Conservation (phyloP, 2,113 vertebrate species). For the Butastur rufipennis region DNA sequence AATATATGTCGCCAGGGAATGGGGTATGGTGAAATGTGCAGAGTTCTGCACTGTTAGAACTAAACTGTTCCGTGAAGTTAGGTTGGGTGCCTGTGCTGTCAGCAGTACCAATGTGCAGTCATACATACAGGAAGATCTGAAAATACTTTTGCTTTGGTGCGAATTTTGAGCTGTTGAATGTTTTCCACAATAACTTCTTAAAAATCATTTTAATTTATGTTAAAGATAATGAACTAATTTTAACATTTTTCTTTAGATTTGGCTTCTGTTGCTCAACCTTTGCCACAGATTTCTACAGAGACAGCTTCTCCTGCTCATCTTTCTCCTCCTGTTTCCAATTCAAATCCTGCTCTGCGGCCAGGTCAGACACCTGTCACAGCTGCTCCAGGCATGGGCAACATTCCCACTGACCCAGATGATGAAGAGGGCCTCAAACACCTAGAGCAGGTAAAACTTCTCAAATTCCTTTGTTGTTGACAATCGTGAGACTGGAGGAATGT, state of each 20-base stretch:
- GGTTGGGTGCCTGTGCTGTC: neutral
- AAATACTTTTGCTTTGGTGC: neutral
- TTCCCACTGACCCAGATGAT: conserved; percentile 87
- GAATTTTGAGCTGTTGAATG: neutral
- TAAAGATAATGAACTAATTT: neutral
- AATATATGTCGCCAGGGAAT: neutral
- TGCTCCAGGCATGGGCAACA: conserved; percentile 77
- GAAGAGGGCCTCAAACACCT: conserved; percentile 97
- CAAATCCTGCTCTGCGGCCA: conserved; percentile 65
- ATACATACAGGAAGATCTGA: neutral
- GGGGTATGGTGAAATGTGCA: neutral
- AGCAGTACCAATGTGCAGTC: neutral
- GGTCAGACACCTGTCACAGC: conserved; percentile 66
- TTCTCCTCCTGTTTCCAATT: conserved; percentile 66
- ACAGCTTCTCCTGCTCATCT: conserved; percentile 69
- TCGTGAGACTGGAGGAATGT: neutral
- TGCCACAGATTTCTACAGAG: conserved; percentile 73
- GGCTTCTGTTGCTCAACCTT: conserved; percentile 73
- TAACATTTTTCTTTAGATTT: conserved; percentile 71
- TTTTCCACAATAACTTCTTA: neutral
- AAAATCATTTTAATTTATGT: neutral
- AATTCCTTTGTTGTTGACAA: neutral
- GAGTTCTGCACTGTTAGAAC: neutral
- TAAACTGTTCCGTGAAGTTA: neutral
- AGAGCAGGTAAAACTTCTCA: conserved; percentile 83